A percentile compares a stretch with the other conserved stretches of the same genome.
phyloP scores from a whole-genome alignment of 2,888 invertebrate genomes.

The Gnatocerus cornutus region DNA sequence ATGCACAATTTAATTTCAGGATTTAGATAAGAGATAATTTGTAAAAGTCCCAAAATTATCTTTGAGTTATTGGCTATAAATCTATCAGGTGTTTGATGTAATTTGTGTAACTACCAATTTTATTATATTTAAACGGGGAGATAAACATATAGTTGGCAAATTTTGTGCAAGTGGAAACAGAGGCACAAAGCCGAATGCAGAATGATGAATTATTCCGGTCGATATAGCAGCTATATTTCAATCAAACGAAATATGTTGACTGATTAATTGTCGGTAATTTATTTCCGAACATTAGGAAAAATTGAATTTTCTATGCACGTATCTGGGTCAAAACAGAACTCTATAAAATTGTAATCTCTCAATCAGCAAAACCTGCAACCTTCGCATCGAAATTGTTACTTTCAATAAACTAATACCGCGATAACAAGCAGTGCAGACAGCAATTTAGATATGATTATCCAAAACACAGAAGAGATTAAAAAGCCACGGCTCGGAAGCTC shows the following conservation, averaged over 20 bases:
- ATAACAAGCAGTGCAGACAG: constrained; percentile 25
- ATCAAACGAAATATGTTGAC: constrained; percentile 37
- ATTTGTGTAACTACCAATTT: constrained; percentile 41
- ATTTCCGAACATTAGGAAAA: constrained; percentile 22
- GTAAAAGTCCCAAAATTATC: constrained; percentile 44
- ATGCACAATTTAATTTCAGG: constrained; percentile 30
- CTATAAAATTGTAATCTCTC: constrained; percentile 18
- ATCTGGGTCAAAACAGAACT: not conserved
- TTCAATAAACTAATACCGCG: constrained; percentile 22
- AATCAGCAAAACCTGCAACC: constrained; percentile 4
- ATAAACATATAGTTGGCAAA: constrained; percentile 29
- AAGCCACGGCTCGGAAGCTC: constrained; percentile 63
- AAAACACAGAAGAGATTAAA: constrained; percentile 62
- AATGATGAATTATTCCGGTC: constrained; percentile 36
- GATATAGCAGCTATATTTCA: constrained; percentile 40
- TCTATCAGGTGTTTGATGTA: constrained; percentile 32
- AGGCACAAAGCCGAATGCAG: constrained; percentile 3
- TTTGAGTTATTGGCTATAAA: constrained; percentile 48
- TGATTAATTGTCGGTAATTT: constrained; percentile 43
- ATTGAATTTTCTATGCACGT: not conserved
- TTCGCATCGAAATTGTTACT: constrained; percentile 20
- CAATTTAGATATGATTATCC: constrained; percentile 61
- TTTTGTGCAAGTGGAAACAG: constrained; percentile 10
- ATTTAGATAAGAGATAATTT: constrained; percentile 48
- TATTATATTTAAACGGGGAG: constrained; percentile 42